Conservation (phyloP, 2,888 invertebrate species). For the Orchesellides sinensis region DNA sequence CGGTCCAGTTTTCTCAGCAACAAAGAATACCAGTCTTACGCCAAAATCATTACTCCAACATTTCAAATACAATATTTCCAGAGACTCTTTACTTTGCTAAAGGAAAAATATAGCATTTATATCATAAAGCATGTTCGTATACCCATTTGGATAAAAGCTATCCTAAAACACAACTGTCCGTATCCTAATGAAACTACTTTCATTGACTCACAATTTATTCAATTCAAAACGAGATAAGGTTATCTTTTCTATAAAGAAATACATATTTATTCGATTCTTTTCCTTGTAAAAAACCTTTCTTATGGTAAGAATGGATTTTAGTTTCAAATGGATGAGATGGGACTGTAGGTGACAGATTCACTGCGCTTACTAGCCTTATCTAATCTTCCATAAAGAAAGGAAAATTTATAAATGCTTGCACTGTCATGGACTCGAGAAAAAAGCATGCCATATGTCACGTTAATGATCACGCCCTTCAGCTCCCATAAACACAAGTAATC, state of each 20-base stretch:
- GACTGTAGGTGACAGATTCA: constrained; percentile 45
- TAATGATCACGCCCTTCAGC: constrained; percentile 42
- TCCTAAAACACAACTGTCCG: too few relatives aligned
- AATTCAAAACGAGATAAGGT: background rate
- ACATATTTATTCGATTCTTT: background rate
- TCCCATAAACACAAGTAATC: constrained; percentile 17
- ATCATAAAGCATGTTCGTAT: too few relatives aligned
- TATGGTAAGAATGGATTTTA: too few relatives aligned
- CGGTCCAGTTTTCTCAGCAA: constrained; percentile 1
- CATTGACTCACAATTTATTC: background rate
- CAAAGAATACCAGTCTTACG: constrained; percentile 1
- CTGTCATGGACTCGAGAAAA: constrained; percentile 17
- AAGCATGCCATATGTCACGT: constrained; percentile 42
- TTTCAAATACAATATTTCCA: constrained; percentile 43
- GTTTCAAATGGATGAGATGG: too few relatives aligned
- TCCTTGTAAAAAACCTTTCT: too few relatives aligned
- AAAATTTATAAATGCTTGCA: constrained; percentile 47
- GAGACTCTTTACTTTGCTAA: background rate
- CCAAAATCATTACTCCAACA: constrained; percentile 20
- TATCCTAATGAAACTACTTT: too few relatives aligned
- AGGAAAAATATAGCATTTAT: background rate
- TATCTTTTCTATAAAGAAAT: background rate
- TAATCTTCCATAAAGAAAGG: constrained; percentile 23
- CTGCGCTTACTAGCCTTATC: constrained; percentile 36
- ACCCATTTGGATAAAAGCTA: too few relatives aligned